A percentile compares a stretch with the other conserved stretches of the same genome.
phyloP scores from a whole-genome alignment of 2,888 invertebrate species.

The Chydorus sphaericus region DNA sequence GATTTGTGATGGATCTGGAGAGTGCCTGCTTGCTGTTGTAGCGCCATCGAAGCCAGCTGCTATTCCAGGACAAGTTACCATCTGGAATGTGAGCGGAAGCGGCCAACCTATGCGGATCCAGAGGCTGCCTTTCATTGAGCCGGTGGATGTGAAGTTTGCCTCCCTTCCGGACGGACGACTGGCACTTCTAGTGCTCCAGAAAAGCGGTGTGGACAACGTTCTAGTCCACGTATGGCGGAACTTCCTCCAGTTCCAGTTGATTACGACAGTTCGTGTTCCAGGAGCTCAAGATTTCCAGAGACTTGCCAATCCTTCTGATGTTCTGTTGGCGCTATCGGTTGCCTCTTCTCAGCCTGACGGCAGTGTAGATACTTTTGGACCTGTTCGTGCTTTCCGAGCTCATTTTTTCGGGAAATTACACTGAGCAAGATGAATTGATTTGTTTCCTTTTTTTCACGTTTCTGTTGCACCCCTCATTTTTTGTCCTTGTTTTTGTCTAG shows the following conservation, averaged over 20 bases:
- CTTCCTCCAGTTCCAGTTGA: not conserved
- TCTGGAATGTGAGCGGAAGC: not conserved
- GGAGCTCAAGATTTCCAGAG: not conserved
- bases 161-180: not conserved
- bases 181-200: not conserved
- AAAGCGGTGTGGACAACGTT: not conserved
- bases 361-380: not conserved
- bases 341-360: not conserved
- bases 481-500: too few species aligned
- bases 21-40: not conserved
- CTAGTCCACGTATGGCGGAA: not conserved
- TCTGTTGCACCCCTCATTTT: too few species aligned
- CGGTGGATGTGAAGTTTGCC: not conserved
- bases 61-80: not conserved
- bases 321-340: not conserved
- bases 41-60: not conserved
- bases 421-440: not conserved
- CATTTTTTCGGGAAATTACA: not conserved
- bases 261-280: not conserved
- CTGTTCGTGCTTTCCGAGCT: not conserved
- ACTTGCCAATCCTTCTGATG: not conserved
- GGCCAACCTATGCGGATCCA: not conserved
- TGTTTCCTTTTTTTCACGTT: too few species aligned
- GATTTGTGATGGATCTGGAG: not conserved
- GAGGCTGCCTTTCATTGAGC: not conserved